phyloP scores from a whole-genome alignment of 2,797 vertebrate genomes.

The Eulemur mongoz region DNA sequence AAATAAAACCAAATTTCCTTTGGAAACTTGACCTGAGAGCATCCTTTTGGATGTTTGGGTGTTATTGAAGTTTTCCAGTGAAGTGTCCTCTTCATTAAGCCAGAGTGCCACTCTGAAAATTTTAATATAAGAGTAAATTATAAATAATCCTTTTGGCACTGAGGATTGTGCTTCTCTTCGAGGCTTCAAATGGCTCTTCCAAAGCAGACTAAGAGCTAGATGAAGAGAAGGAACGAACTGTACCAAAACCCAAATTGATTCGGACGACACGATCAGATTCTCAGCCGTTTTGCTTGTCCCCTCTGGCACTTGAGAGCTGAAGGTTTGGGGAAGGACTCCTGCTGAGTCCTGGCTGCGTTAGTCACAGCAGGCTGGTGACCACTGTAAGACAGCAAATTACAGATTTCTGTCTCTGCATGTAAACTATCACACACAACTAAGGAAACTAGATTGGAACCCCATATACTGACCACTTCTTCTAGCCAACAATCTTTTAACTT shows the following conservation, averaged over 20 bases:
- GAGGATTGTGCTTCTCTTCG: background rate
- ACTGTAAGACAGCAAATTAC: background rate
- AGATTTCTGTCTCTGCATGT: constrained; percentile 33
- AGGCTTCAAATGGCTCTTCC: background rate
- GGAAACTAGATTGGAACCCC: constrained; percentile 40
- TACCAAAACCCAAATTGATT: background rate
- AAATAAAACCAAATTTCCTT: constrained; percentile 33
- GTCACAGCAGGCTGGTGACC: background rate
- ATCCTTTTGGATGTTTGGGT: background rate
- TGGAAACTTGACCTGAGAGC: constrained; percentile 18
- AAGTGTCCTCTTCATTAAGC: constrained; percentile 11
- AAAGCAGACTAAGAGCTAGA: background rate
- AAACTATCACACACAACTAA: background rate
- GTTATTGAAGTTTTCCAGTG: constrained; percentile 29
- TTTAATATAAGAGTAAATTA: constrained; percentile 3
- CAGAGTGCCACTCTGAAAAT: background rate
- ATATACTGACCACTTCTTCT: constrained; percentile 54
- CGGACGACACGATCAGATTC: background rate
- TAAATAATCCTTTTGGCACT: constrained; percentile 15
- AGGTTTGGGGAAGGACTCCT: background rate
- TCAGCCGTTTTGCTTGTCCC: background rate
- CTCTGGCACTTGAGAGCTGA: background rate
- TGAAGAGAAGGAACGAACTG: background rate
- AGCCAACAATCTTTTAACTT: constrained; percentile 73
- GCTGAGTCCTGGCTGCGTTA: background rate